Base-by-base conservation (phyloP, 2,797 vertebrate species). In the Hypotaenidia okinawae region DNA sequence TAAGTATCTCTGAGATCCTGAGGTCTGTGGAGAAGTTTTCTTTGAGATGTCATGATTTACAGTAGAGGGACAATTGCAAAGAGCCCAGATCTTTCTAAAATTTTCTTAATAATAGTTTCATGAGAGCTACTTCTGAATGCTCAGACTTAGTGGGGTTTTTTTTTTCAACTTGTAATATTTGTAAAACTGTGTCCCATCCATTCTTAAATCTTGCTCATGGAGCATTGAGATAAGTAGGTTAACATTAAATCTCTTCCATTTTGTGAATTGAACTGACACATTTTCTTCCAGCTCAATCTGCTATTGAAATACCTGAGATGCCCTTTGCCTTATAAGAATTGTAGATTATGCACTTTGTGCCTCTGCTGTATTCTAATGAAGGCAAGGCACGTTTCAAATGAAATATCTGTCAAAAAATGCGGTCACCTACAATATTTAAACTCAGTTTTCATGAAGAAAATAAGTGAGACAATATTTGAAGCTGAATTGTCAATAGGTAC, bases 321-420 rank as follows among this genome's bases (percentile, higher is more conserved):
- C 67, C 87, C 82, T 96, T 95, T 95, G 66, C 83, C 73, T 95
- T 90, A 41, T 58, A 88, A 81, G 87, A 95, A 75, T 76, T 91
- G 87, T 96, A 91, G 76, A 86, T 94, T 81, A 91, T 72, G 58
- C 80, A 52, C 43, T 78, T 86, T 35, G 27, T 88, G 62, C 76
- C n/a, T 93, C 79, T 86, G 45, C 59, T 87, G 51, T 93, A 49
- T 89, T 81, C 47, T 95, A 73, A 89, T 63, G 69, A 78, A 87
- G 30, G 47, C 2, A 14, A 86, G 58, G 30, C 62, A 68, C 41
- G 51, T 37, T 90, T 83, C 24, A 86, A 62, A 72, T 68, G 6
- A 84, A 94, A 91, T 66, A 83, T n/a, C 35, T 73, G 32, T 73
- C 0, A 0, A 70, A 85, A 78, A 89, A 81, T 77, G 62, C 41